Percentiles rank a stretch among this genome's conserved stretches.
Conservation (phyloP, 1,140 invertebrate genomes). For the Drosophila seguyi region DNA sequence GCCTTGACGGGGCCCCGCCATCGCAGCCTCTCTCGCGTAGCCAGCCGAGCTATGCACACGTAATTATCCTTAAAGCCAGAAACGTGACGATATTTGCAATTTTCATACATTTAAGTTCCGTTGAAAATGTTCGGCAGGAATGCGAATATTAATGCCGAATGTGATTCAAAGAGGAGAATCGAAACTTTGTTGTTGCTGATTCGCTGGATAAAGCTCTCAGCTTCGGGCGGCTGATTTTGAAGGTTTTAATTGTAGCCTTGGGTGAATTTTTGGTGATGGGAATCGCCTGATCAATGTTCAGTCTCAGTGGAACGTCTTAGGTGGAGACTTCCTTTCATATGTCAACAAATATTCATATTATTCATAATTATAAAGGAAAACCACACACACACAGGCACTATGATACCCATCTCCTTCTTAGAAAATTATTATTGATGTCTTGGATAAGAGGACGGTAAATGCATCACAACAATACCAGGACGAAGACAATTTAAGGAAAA, state of each 20-base stretch:
- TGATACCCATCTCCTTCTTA: constrained; percentile 15
- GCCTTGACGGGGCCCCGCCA: constrained; percentile 4
- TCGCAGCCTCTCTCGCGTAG: constrained; percentile 16
- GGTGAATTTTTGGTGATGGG: not conserved
- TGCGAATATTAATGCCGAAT: constrained; percentile 67
- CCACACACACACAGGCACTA: not conserved
- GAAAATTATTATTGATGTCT: constrained; percentile 38
- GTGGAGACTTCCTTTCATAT: not conserved
- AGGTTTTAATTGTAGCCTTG: constrained; percentile 28
- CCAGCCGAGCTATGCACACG: constrained; percentile 56
- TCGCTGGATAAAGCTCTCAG: constrained; percentile 12
- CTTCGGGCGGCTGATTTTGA: constrained; percentile 6
- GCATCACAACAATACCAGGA: constrained; percentile 14
- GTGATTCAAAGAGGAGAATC: constrained; percentile 18
- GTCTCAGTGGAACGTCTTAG: not conserved
- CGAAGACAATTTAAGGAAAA: constrained; percentile 19
- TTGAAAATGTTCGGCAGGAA: constrained; percentile 48
- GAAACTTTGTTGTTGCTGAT: constrained; percentile 23
- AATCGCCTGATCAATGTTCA: not conserved
- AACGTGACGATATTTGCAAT: constrained; percentile 75
- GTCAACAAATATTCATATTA: not conserved
- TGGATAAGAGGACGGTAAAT: not conserved
- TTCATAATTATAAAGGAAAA: not conserved
- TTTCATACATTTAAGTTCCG: constrained; percentile 59
- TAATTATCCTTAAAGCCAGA: constrained; percentile 75